A percentile compares a stretch with the other conserved stretches of the same genome.
These are phyloP conservation scores for Dryobota labecula DNA, from an alignment of 2,888 invertebrate genomes.

Conservation along the genomic window DNA sequence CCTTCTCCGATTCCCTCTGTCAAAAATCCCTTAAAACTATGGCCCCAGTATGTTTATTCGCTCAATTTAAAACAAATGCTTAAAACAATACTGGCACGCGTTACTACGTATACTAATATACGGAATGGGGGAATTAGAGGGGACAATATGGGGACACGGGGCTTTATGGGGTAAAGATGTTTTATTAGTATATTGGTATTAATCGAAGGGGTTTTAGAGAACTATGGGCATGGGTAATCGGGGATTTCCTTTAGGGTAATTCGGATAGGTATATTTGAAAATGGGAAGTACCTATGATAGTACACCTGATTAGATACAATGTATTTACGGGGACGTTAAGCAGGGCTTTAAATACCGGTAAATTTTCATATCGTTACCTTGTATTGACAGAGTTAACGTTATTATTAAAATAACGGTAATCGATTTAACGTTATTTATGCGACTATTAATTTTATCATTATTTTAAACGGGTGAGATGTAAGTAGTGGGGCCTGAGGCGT, in stretches of 20 bases:
- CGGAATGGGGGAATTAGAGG: constrained; percentile 26
- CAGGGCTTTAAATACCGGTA: too few relatives aligned
- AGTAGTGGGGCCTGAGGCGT: too few relatives aligned
- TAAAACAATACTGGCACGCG: constrained; percentile 45
- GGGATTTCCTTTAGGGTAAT: constrained; percentile 7
- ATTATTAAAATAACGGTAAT: too few relatives aligned
- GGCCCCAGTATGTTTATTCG: not conserved
- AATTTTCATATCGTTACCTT: too few relatives aligned
- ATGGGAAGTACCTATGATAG: not conserved
- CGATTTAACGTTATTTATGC: too few relatives aligned
- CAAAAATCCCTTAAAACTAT: constrained; percentile 26
- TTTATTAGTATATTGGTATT: constrained; percentile 34
- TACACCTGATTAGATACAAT: too few relatives aligned
- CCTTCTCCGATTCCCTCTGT: not conserved
- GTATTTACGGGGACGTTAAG: too few relatives aligned
- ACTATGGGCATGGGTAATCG: constrained; percentile 10
- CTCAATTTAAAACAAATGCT: constrained; percentile 41
- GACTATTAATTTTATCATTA: too few relatives aligned
- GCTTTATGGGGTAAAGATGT: constrained; percentile 9
- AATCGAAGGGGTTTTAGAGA: constrained; percentile 36
- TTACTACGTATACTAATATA: constrained; percentile 22
- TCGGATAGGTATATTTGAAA: not conserved
- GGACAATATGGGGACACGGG: constrained; percentile 17
- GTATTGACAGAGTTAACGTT: too few relatives aligned
- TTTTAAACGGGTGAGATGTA: too few relatives aligned